Conservation (phyloP, 2,113 vertebrate species). For the Eurystomus gularis region DNA sequence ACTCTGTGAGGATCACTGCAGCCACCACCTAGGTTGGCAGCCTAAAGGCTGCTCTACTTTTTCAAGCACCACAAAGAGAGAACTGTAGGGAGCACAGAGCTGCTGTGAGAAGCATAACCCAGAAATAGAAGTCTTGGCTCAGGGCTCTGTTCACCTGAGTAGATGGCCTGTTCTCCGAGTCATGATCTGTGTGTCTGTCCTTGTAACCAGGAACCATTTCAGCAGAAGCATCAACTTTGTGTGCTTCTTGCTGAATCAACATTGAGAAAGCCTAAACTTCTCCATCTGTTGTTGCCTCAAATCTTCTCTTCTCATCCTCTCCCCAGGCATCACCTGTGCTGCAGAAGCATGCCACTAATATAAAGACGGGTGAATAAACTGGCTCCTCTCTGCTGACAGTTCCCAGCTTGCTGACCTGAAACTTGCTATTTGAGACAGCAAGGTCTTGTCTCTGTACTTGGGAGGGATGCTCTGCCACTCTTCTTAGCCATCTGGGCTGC, state of each 20-base stretch:
- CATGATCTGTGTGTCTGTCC: background rate
- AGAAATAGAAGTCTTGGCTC: background rate
- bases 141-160: background rate
- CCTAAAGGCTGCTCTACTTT: background rate
- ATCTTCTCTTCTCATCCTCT: background rate
- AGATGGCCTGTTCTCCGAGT: background rate
- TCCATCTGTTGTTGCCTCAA: background rate
- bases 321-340: background rate
- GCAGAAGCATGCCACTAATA: background rate
- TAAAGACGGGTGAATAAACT: background rate
- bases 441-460: background rate
- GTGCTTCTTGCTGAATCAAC: background rate
- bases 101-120: background rate
- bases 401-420: background rate
- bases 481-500: background rate
- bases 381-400: background rate
- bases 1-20: background rate
- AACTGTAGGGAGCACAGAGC: background rate
- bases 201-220: background rate
- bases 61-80: background rate
- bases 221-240: background rate
- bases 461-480: background rate
- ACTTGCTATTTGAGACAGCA: background rate
- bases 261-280: background rate
- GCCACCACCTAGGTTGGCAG: background rate